phyloP scores from a whole-genome alignment of 1,140 invertebrate species.

The Drosophila nigromelanica region DNA sequence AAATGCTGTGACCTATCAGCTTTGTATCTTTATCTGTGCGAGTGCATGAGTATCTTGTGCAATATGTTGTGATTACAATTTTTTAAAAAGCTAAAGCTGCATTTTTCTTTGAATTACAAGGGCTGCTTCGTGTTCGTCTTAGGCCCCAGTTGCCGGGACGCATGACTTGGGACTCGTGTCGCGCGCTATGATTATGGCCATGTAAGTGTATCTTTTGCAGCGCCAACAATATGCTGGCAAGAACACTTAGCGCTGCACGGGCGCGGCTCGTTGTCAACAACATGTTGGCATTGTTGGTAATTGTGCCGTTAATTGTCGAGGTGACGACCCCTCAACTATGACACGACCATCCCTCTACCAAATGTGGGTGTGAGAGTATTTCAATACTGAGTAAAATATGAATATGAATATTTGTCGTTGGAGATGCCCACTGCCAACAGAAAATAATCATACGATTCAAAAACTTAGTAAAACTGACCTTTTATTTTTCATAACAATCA shows the following conservation, averaged over 20 bases:
- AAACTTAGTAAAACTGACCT: no score
- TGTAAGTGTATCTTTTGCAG: constrained; percentile 44
- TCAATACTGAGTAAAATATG: background rate
- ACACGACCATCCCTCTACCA: constrained; percentile 29
- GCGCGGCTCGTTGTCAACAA: constrained; percentile 7
- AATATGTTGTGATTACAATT: constrained; percentile 82
- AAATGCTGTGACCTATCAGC: constrained; percentile 79
- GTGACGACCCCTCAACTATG: constrained; percentile 64
- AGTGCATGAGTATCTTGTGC: constrained; percentile 42
- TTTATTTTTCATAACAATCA: no score
- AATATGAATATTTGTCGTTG: background rate
- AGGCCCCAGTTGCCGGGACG: background rate
- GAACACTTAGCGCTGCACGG: constrained; percentile 67
- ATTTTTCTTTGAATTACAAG: constrained; percentile 71
- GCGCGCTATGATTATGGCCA: constrained; percentile 31
- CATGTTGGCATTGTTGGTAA: constrained; percentile 58
- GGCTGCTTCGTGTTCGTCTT: constrained; percentile 24
- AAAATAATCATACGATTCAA: no score
- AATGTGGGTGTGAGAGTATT: constrained; percentile 15
- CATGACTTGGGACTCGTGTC: constrained; percentile 1
- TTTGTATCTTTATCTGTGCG: constrained; percentile 58
- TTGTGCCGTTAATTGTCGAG: constrained; percentile 78
- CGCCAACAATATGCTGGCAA: constrained; percentile 17
- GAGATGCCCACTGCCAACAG: background rate
- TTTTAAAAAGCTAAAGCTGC: constrained; percentile 81